A percentile compares a stretch with the other conserved stretches of the same genome.
Evolutionary conservation across 2,113 vertebrate genomes (phyloP).

Genomic region (Charadrius vociferus): DNA sequence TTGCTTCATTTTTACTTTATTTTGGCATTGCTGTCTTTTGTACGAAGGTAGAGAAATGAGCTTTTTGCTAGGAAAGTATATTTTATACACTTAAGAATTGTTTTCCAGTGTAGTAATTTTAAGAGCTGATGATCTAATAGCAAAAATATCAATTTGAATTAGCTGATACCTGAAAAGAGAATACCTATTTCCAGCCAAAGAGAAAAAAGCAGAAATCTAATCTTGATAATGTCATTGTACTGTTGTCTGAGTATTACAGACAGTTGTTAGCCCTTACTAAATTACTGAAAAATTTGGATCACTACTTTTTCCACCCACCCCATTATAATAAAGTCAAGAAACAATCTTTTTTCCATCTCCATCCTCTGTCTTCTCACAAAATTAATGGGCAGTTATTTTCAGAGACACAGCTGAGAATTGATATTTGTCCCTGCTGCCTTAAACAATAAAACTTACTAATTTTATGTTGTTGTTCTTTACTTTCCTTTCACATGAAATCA

Average conservation of each 20-base stretch:
- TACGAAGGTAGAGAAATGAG: not conserved
- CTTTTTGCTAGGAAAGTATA: not conserved
- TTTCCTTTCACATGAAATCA: slow-evolving; percentile 38
- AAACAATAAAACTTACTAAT: not conserved
- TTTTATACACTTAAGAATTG: not conserved
- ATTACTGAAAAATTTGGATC: not conserved
- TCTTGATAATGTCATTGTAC: not conserved
- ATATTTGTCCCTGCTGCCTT: not conserved
- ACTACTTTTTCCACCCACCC: not conserved
- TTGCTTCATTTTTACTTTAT: not conserved
- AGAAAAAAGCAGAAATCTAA: not conserved
- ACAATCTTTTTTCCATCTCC: not conserved
- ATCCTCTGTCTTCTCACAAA: not conserved
- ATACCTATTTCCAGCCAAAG: not conserved
- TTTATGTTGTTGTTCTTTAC: slow-evolving; percentile 28
- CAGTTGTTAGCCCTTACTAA: not conserved
- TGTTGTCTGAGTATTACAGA: not conserved
- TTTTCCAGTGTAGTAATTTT: not conserved
- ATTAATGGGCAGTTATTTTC: not conserved
- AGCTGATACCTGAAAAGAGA: not conserved
- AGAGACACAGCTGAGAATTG: not conserved
- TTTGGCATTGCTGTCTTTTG: not conserved
- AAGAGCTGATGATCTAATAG: not conserved
- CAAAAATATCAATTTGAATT: not conserved
- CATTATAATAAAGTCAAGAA: not conserved